A percentile compares a stretch with the other conserved stretches of the same genome.
Conservation (phyloP, 2,888 invertebrate species). For the Serrognathus titanus region DNA sequence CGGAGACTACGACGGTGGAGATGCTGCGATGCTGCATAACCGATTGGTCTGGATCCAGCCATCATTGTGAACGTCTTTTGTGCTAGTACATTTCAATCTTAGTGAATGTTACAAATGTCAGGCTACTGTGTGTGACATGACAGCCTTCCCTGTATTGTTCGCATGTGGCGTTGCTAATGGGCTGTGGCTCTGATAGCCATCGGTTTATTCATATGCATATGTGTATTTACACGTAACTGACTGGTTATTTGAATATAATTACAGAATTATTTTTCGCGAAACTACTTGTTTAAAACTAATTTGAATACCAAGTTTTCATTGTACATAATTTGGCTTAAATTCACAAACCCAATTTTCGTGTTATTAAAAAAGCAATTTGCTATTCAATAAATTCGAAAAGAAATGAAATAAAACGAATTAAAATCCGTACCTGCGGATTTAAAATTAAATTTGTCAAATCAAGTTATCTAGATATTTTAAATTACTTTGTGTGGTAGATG, state of each 20-base stretch:
- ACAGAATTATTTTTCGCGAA: too few species aligned
- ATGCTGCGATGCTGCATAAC: constrained; percentile 43
- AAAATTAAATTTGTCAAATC: too few species aligned
- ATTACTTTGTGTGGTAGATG: too few species aligned
- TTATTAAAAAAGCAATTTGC: too few species aligned
- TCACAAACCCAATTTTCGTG: too few species aligned
- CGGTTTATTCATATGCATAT: constrained; percentile 35
- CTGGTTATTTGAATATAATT: neutral
- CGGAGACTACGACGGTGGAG: constrained; percentile 27
- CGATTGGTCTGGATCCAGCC: constrained; percentile 50
- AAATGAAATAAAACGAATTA: too few species aligned
- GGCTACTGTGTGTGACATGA: constrained; percentile 49
- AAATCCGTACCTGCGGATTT: too few species aligned
- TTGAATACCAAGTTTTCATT: too few species aligned
- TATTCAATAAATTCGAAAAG: too few species aligned
- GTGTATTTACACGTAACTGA: constrained; percentile 18
- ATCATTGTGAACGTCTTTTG: constrained; percentile 42
- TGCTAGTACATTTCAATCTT: constrained; percentile 47
- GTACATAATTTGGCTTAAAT: too few species aligned
- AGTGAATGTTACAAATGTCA: constrained; percentile 46
- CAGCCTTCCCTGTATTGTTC: constrained; percentile 45
- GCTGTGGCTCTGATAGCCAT: constrained; percentile 34
- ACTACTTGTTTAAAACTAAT: too few species aligned
- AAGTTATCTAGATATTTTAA: too few species aligned
- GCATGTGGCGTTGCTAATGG: constrained; percentile 42